A percentile compares a stretch with the other conserved stretches of the same genome.
Evolutionary conservation across 1,140 invertebrate species (phyloP).

Genomic region (Trichomalopsis sarcophagae): DNA sequence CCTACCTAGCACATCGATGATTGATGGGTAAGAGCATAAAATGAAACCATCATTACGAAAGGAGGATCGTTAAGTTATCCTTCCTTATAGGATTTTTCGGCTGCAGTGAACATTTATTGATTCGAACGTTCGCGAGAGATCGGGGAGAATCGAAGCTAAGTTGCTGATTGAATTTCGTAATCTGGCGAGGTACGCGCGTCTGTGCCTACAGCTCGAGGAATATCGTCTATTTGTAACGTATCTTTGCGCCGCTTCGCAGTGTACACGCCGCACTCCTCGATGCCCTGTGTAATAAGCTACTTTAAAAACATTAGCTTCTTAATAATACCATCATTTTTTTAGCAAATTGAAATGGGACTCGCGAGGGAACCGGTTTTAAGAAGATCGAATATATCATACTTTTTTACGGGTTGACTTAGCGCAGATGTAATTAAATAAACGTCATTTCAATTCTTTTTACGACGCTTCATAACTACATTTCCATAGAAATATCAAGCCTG

Average conservation of each 20-base stretch:
- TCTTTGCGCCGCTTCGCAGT: neutral
- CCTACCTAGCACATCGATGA: neutral
- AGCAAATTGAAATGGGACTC: slow-evolving; percentile 23
- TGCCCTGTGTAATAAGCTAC: slow-evolving; percentile 18
- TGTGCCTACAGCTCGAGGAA: neutral
- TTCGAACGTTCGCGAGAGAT: neutral
- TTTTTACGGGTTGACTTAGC: slow-evolving; percentile 50
- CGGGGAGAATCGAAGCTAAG: neutral
- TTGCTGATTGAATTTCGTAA: neutral
- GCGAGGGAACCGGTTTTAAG: slow-evolving; percentile 36
- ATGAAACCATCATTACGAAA: slow-evolving; percentile 44
- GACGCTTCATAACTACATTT: slow-evolving; percentile 57
- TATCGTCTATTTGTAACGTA: too few relatives aligned
- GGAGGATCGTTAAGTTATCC: slow-evolving; percentile 15
- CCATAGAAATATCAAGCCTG: slow-evolving; percentile 57
- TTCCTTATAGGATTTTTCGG: neutral
- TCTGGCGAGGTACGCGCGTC: neutral
- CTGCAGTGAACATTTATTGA: slow-evolving; percentile 3
- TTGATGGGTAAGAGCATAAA: slow-evolving; percentile 24
- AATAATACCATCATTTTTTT: slow-evolving; percentile 21
- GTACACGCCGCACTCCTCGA: neutral
- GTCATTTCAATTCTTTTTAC: slow-evolving; percentile 66
- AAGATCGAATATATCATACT: slow-evolving; percentile 40
- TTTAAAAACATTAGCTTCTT: slow-evolving; percentile 47
- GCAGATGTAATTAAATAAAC: slow-evolving; percentile 55